Percentiles rank a stretch among this genome's conserved stretches.
Conservation (phyloP, 1,140 invertebrate genomes). For the Halotydeus destructor region DNA sequence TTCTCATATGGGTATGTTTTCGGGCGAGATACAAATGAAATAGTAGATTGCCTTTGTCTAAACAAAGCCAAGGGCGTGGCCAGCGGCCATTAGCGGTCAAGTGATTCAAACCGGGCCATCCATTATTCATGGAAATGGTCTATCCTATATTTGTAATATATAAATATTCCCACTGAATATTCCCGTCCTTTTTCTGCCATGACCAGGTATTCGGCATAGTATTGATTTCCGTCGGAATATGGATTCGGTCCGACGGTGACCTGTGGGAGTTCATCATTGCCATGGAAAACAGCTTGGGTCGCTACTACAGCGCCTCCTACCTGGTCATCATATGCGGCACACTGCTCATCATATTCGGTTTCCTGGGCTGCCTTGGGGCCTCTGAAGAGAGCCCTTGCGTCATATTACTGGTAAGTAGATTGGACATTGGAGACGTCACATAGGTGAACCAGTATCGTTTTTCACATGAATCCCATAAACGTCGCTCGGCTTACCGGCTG, state of each 20-base stretch:
- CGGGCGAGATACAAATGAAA: not conserved
- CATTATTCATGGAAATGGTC: not conserved
- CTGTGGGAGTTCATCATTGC: constrained; percentile 18
- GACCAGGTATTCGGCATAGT: constrained; percentile 17
- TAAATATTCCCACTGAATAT: not conserved
- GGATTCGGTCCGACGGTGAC: constrained; percentile 16
- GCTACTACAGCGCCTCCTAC: constrained; percentile 19
- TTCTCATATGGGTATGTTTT: constrained; percentile 15
- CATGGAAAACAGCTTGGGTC: constrained; percentile 14
- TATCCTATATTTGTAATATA: not conserved
- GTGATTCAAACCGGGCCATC: not conserved
- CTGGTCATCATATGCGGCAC: constrained; percentile 15
- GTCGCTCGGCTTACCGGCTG: too few relatives aligned
- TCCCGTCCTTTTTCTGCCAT: not conserved
- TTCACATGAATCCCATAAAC: too few relatives aligned
- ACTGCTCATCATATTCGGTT: constrained; percentile 17
- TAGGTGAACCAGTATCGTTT: constrained; percentile 3
- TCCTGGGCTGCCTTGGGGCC: constrained; percentile 19
- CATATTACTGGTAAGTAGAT: constrained; percentile 17
- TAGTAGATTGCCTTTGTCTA: not conserved
- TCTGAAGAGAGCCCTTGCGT: constrained; percentile 18
- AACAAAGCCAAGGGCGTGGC: not conserved
- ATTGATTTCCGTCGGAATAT: constrained; percentile 15
- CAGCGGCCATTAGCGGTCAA: not conserved
- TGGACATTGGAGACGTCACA: constrained; percentile 1